Evolutionary conservation across 1,140 invertebrate genomes (phyloP), one percentile per base, ranked within the genome.

Genomic region (Dendrolimus kikuchii): DNA sequence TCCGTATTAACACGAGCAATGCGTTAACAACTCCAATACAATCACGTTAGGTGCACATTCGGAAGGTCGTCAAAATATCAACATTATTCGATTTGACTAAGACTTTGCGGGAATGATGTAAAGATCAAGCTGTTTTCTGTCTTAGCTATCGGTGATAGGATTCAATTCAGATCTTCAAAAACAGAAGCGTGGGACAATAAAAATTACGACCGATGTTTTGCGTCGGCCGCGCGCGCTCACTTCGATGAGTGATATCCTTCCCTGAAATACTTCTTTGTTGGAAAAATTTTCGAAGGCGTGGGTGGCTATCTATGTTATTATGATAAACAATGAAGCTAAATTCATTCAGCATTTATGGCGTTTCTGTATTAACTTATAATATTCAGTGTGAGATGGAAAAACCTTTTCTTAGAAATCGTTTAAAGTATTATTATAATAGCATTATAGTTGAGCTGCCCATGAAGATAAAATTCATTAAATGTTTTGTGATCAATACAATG

Each of bases 51-150:
- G 80, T 73, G 60, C 69, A 83, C 55, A 74, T 76, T 81, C 60
- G 66, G 62, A 65, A 60, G 69, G 52, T 74, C 65, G 54, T 63
- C 62, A 58, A 64, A 70, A 71, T 66, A 80, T 76, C 73, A 81
- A 81, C 72, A 77, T 73, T 77, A 74, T 78, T 77, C 77, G 62
- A 72, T 73, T 67, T 64, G 64, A 70, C 65, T 68, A 62, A 74
- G 64, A 68, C 62, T 68, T 66, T 70, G 66, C 64, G 64, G 51
- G 65, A 57, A 62, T 48, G 50, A 53, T 54, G 45, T 52, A 53
- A 40, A 47, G 46, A 46, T 53, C 64, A 59, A 71, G 58, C 67
- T 60, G 80, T 74, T 76, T 73, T 62, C 64, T 68, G 54, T 61
- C 71, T 63, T 77, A 61, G 43, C 44, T 54, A 60, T 64, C 67